These are phyloP conservation scores for Malurus alboscapulatus DNA, from an alignment of 2,113 vertebrate species.

Conservation along the genomic window DNA sequence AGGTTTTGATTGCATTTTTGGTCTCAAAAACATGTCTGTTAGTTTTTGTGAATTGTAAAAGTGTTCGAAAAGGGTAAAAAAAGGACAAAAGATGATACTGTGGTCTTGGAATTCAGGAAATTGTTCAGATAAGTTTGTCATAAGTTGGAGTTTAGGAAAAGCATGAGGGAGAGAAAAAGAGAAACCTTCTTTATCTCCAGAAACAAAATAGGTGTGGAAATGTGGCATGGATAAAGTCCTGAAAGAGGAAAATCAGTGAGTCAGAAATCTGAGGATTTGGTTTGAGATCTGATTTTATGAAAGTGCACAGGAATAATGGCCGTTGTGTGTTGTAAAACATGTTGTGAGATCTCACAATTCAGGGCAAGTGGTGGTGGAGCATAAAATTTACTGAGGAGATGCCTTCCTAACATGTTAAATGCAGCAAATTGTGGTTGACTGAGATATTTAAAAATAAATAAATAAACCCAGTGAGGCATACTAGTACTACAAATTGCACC, in stretches of 20 bases:
- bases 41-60: neutral
- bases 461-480: neutral
- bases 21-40: neutral
- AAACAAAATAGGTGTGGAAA: neutral
- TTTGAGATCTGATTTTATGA: neutral
- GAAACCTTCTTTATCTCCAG: neutral
- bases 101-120: neutral
- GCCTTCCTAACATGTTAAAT: neutral
- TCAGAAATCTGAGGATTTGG: neutral
- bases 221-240: neutral
- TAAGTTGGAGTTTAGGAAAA: neutral
- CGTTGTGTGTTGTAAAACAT: neutral
- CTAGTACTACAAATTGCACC: neutral
- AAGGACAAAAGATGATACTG: neutral
- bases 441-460: neutral
- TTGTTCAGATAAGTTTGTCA: accelerated
- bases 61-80: neutral
- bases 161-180: neutral
- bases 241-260: neutral
- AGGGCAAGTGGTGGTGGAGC: neutral
- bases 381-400: neutral
- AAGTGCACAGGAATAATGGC: neutral
- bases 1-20: neutral
- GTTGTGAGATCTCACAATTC: neutral
- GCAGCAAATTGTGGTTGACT: neutral